Conservation (phyloP, 2,113 vertebrate genomes). For the Polyodon spathula region DNA sequence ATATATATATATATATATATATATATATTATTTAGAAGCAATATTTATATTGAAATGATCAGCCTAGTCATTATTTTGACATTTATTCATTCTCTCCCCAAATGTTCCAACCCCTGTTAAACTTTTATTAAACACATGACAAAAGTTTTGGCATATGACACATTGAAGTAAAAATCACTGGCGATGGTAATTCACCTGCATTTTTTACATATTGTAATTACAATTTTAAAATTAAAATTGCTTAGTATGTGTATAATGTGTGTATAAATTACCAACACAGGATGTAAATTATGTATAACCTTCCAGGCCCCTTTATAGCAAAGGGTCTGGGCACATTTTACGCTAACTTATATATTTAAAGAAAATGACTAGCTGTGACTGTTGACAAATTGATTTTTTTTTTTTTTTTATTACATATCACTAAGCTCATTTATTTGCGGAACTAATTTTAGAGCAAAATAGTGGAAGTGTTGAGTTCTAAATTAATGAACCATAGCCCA, state of each 20-base stretch:
- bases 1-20: conserved; percentile 17
- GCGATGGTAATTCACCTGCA: conserved; percentile 32
- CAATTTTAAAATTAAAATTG: conserved; percentile 52
- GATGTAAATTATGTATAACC: conserved; percentile 73
- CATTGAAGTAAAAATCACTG: conserved; percentile 32
- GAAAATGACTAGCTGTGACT: conserved; percentile 63
- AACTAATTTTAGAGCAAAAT: conserved; percentile 66
- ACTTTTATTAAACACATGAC: conserved; percentile 25
- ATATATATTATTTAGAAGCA: conserved; percentile 51
- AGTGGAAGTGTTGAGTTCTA: conserved; percentile 50
- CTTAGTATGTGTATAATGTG: conserved; percentile 71
- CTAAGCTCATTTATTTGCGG: conserved; percentile 65
- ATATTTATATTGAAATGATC: conserved; percentile 58
- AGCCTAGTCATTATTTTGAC: conserved; percentile 45
- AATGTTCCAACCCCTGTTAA: conserved; percentile 23
- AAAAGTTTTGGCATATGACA: conserved; percentile 23
- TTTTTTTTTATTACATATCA: conserved; percentile 60
- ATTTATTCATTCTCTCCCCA: conserved; percentile 31
- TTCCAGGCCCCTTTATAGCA: conserved; percentile 58
- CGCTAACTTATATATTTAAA: conserved; percentile 55
- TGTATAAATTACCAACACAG: conserved; percentile 66
- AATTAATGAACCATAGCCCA: conserved; percentile 49
- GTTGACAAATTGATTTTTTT: conserved; percentile 45
- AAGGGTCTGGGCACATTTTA: conserved; percentile 52
- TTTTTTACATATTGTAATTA: conserved; percentile 72